Evolutionary conservation across 2,113 vertebrate genomes (phyloP), one percentile per base, ranked within the genome.

Genomic region (Talpa occidentalis): DNA sequence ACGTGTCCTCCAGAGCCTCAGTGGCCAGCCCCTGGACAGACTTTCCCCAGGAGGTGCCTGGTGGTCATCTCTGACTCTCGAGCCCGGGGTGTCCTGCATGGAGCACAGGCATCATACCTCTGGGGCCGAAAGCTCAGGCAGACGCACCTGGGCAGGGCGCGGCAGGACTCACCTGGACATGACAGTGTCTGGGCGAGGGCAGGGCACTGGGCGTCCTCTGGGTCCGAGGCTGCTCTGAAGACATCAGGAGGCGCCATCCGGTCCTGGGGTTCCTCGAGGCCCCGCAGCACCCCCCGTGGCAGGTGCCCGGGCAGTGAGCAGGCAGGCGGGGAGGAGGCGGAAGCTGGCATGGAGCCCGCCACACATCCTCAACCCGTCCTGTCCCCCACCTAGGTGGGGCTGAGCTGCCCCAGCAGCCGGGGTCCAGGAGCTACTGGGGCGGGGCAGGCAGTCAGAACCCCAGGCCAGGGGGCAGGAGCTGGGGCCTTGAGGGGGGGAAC

Each of bases 121-220:
- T 10, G 44, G 44, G 10, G 44, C 47, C 47, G 47, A 12, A 11
- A 8, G 11, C 47, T 12, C 47, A 19, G 28, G 10, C 37, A 5
- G 35, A 42, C 69, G 21, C 37, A 9, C 26, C 37, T n/a, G n/a
- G 69, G 37, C 69, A 35, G 21, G 69, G 21, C 19, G 3, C n/a
- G 4, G 67, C 67, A 7, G n/a, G n/a, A 37, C 32, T n/a, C 66
- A 96, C 96, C 96, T 96, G 93, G 69, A 5, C 5, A 9, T 26
- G 2, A 74, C 24, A 11, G 73, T 82, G 1, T 26, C 69, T 59
- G 14, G 0, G 19, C 0, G 14, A 2, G 10, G 62, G 2, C 77
- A n/a, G 32, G 5, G 69, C 44, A 44, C 3, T 6, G n/a, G n/a
- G n/a, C n/a, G 0, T 44, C 19, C 5, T 74, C 69, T 52, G 17